Conservation (phyloP, 1,140 invertebrate genomes). For the Drosophila ohnishii region DNA sequence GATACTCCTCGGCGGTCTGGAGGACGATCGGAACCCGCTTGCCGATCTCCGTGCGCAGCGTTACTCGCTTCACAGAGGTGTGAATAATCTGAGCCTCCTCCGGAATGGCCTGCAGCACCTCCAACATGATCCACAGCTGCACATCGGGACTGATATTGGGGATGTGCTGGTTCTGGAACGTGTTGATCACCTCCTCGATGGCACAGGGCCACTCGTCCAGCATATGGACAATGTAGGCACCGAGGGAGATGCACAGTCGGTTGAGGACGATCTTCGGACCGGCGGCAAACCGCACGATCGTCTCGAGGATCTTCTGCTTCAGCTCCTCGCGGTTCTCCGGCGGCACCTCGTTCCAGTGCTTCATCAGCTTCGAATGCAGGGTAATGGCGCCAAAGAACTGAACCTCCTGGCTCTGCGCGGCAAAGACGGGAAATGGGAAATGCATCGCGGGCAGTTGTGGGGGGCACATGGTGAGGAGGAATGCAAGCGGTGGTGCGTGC, state of each 20-base stretch:
- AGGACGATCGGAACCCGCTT: slow-evolving; percentile 73
- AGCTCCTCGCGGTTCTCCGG: slow-evolving; percentile 89
- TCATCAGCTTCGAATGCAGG: slow-evolving; percentile 93
- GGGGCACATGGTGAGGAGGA: neutral
- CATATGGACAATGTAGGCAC: slow-evolving; percentile 88
- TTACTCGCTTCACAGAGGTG: slow-evolving; percentile 74
- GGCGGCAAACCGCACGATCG: slow-evolving; percentile 89
- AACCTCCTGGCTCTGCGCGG: slow-evolving; percentile 89
- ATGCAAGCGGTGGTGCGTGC: neutral
- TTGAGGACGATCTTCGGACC: slow-evolving; percentile 93
- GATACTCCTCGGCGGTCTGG: slow-evolving; percentile 68
- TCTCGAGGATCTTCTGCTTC: slow-evolving; percentile 89
- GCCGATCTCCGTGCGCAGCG: slow-evolving; percentile 66
- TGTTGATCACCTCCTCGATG: slow-evolving; percentile 86
- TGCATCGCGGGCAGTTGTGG: slow-evolving; percentile 5
- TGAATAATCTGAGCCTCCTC: slow-evolving; percentile 86
- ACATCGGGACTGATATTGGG: slow-evolving; percentile 84
- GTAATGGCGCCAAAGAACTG: slow-evolving; percentile 97
- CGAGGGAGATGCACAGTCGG: slow-evolving; percentile 91
- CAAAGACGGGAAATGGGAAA: neutral
- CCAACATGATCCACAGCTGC: slow-evolving; percentile 87
- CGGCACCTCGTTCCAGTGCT: slow-evolving; percentile 93
- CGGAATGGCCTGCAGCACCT: slow-evolving; percentile 90
- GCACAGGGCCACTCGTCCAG: slow-evolving; percentile 87
- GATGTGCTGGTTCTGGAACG: slow-evolving; percentile 86